Percentiles rank a stretch among this genome's conserved stretches.
Evolutionary conservation across 2,797 vertebrate genomes (phyloP).

Genomic region (Agapornis canus): DNA sequence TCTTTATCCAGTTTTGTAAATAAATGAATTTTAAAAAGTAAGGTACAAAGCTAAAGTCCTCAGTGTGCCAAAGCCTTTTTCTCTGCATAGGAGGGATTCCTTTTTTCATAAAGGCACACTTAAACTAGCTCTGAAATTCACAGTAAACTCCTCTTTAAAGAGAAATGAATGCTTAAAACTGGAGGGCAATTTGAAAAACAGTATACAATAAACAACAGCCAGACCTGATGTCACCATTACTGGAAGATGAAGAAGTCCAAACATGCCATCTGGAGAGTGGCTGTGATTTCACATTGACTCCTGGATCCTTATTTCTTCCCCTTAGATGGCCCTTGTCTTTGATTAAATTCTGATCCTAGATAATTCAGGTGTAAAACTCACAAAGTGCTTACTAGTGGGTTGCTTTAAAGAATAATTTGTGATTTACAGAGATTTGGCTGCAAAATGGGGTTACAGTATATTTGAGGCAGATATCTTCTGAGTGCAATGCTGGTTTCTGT

Average conservation of each 20-base stretch:
- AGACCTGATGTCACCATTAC: neutral
- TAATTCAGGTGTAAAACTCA: neutral
- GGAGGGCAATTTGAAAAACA: neutral
- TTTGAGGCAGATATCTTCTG: neutral
- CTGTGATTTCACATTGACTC: neutral
- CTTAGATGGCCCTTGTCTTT: neutral
- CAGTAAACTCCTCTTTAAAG: neutral
- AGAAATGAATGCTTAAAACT: neutral
- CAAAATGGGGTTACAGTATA: neutral
- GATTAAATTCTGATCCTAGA: neutral
- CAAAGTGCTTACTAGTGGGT: neutral
- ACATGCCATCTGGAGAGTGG: neutral
- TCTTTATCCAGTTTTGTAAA: neutral
- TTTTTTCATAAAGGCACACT: neutral
- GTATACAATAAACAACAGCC: neutral
- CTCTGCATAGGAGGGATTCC: neutral
- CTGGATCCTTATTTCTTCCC: neutral
- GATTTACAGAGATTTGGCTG: neutral
- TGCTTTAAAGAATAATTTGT: neutral
- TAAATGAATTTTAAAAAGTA: neutral
- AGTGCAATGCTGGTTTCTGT: neutral
- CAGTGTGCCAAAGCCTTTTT: neutral
- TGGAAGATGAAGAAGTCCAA: neutral
- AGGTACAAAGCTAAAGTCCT: neutral
- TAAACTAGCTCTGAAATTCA: neutral